phyloP scores from a whole-genome alignment of 1,140 invertebrate species.

The Plectus sambesii region DNA sequence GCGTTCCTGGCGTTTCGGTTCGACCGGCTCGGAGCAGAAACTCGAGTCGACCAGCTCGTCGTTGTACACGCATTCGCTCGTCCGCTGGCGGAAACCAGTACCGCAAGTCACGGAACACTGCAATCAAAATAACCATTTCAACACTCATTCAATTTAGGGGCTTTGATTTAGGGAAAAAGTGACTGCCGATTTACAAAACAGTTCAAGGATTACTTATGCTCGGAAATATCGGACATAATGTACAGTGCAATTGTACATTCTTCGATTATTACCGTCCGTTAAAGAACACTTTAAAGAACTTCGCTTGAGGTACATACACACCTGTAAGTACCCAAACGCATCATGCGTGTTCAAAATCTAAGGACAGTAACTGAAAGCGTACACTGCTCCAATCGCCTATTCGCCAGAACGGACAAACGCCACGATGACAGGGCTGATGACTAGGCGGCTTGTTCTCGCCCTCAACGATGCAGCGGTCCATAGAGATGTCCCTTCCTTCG shows the following conservation, averaged over 20 bases:
- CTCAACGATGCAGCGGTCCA: slow-evolving; percentile 12
- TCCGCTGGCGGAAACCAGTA: slow-evolving; percentile 26
- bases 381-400: slow-evolving; percentile 25
- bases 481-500: slow-evolving; percentile 19
- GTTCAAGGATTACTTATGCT: too few species aligned
- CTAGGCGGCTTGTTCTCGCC: slow-evolving; percentile 22
- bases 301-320: background rate
- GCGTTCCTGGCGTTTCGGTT: slow-evolving; percentile 10
- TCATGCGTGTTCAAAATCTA: too few species aligned
- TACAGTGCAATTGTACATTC: too few species aligned
- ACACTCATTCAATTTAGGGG: background rate
- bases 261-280: too few species aligned
- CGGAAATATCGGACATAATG: too few species aligned
- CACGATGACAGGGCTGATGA: slow-evolving; percentile 36
- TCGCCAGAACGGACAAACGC: slow-evolving; percentile 41
- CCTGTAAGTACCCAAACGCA: slow-evolving; percentile 15
- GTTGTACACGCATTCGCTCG: slow-evolving; percentile 36
- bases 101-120: slow-evolving; percentile 40
- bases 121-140: slow-evolving; percentile 21
- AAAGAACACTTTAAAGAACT: too few species aligned
- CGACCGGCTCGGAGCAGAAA: slow-evolving; percentile 2
- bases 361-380: too few species aligned
- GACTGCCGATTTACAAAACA: too few species aligned
- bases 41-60: slow-evolving; percentile 32
- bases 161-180: background rate